Conservation (phyloP, 2,113 vertebrate genomes). For the Parotia lawesii region DNA sequence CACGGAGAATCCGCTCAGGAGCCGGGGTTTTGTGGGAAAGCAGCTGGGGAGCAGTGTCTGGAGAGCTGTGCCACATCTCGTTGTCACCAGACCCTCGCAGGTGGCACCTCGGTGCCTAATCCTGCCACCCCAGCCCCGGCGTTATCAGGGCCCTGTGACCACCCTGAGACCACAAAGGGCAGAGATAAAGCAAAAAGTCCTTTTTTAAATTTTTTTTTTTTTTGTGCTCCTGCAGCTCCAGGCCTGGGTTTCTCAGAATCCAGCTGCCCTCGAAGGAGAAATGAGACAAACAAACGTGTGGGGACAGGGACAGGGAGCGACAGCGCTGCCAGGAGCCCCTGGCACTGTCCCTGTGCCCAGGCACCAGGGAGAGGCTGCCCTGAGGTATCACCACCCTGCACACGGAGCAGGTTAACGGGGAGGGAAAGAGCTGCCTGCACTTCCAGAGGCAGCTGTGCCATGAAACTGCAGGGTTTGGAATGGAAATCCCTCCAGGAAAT, state of each 20-base stretch:
- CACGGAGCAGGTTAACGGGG: background rate
- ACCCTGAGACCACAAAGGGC: background rate
- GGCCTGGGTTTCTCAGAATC: conserved; percentile 34
- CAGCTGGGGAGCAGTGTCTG: background rate
- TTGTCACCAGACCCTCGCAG: background rate
- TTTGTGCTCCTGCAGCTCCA: background rate
- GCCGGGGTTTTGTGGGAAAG: background rate
- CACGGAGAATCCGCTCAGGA: rapidly evolving
- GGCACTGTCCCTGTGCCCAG: background rate
- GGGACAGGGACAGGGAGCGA: background rate
- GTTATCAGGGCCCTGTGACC: conserved; percentile 8
- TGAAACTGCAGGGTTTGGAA: too few species aligned
- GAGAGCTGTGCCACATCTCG: background rate
- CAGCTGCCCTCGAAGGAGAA: background rate
- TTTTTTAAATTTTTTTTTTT: background rate
- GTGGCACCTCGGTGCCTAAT: background rate
- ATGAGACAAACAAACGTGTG: background rate
- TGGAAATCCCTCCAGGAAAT: background rate
- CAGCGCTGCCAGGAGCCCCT: background rate
- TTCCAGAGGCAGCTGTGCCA: background rate
- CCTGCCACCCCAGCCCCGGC: background rate
- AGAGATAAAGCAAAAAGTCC: conserved; percentile 55
- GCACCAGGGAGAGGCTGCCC: background rate
- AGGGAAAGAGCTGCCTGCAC: background rate
- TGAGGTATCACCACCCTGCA: background rate